These are phyloP conservation scores for Drosophila lacicola DNA, from an alignment of 2,888 invertebrate species.

Conservation along the genomic window DNA sequence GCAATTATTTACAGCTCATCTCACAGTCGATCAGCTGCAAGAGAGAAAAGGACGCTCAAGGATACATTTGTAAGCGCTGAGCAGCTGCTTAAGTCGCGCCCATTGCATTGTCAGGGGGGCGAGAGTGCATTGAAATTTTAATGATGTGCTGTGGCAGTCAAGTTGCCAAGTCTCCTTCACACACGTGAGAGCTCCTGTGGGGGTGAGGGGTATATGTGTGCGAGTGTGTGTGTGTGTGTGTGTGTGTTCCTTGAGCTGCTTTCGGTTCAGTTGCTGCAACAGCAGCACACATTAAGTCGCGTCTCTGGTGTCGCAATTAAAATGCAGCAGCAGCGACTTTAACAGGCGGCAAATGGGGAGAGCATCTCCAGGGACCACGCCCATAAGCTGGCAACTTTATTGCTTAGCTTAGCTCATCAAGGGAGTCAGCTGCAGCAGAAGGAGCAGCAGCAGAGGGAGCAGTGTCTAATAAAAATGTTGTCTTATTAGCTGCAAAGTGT, in stretches of 20 bases:
- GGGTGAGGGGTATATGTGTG: background rate
- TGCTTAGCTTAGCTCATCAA: slow-evolving; percentile 38
- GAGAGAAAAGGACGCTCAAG: background rate
- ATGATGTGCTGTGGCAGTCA: slow-evolving; percentile 66
- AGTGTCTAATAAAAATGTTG: slow-evolving; percentile 55
- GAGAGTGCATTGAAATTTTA: slow-evolving; percentile 68
- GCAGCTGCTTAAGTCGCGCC: slow-evolving; percentile 55
- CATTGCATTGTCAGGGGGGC: slow-evolving; percentile 51
- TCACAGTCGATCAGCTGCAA: slow-evolving; percentile 54
- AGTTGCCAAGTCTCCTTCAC: slow-evolving; percentile 26
- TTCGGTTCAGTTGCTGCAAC: slow-evolving; percentile 42
- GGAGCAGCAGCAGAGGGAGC: background rate
- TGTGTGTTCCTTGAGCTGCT: slow-evolving; percentile 32
- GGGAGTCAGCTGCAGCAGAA: background rate
- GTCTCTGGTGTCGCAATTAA: slow-evolving; percentile 69
- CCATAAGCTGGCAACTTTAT: slow-evolving; percentile 51
- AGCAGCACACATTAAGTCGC: slow-evolving; percentile 47
- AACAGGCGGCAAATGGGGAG: slow-evolving; percentile 16
- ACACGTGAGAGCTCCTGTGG: slow-evolving; percentile 8
- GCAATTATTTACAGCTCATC: slow-evolving; percentile 54
- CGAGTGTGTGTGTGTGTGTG: slow-evolving; percentile 10
- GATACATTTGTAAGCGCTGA: slow-evolving; percentile 60
- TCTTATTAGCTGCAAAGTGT: slow-evolving; percentile 68
- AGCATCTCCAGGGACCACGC: slow-evolving; percentile 24
- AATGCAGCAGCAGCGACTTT: slow-evolving; percentile 64